phyloP scores from a whole-genome alignment of 2,113 vertebrate species.

The Lophura nycthemera region DNA sequence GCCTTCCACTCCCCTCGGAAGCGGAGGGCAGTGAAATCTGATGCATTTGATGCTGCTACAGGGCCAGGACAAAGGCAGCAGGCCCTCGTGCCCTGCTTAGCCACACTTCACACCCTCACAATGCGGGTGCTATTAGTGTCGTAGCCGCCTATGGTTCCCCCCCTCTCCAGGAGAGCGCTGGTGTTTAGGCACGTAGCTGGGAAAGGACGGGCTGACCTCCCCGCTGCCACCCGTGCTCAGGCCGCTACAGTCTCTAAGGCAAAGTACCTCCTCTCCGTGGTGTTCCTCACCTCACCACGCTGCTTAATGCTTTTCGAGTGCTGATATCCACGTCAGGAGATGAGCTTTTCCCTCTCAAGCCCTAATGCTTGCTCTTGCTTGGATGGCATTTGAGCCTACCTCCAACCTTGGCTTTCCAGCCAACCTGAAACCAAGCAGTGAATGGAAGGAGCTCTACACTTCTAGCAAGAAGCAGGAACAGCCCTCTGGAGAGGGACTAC shows the following conservation, averaged over 20 bases:
- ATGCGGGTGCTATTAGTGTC: slow-evolving; percentile 42
- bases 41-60: slow-evolving; percentile 28
- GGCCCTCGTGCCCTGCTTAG: neutral
- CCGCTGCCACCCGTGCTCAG: neutral
- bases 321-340: neutral
- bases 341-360: neutral
- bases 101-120: slow-evolving; percentile 48
- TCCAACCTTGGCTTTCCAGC: neutral
- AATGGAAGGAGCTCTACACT: neutral
- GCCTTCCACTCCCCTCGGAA: slow-evolving; percentile 19
- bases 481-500: neutral
- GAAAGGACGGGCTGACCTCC: neutral
- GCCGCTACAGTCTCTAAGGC: slow-evolving; percentile 49
- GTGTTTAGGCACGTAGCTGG: slow-evolving; percentile 45
- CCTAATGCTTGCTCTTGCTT: neutral
- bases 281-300: neutral
- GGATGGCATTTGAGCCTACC: neutral
- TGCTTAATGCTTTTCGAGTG: neutral
- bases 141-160: slow-evolving; percentile 41
- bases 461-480: neutral
- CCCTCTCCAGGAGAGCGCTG: slow-evolving; percentile 32
- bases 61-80: slow-evolving; percentile 14
- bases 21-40: slow-evolving; percentile 35
- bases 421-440: neutral
- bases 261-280: neutral